phyloP scores from a whole-genome alignment of 92 coral and sea anemone genomes.

The Scolanthus callimorphus region DNA sequence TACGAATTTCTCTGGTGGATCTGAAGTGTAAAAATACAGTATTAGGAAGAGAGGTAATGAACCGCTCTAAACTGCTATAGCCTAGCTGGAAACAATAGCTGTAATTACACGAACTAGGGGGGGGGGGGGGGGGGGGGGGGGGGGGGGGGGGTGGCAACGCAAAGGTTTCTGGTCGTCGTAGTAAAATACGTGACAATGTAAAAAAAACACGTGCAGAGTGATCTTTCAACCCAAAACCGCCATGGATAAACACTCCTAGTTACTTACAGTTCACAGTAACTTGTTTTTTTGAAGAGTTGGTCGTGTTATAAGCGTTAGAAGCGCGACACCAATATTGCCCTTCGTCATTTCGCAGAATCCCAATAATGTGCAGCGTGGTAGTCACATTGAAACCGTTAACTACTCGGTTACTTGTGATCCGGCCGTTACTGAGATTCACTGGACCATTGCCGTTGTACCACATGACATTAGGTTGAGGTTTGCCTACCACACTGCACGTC shows the following conservation, averaged over 20 bases:
- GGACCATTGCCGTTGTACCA: slow-evolving; percentile 12
- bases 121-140: no score
- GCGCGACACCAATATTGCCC: slow-evolving; percentile 33
- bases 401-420: slow-evolving; percentile 7
- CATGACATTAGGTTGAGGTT: background rate
- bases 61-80: no score
- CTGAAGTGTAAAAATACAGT: no score
- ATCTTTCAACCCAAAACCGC: background rate
- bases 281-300: slow-evolving; percentile 1
- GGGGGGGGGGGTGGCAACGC: no score
- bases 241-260: background rate
- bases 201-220: no score
- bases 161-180: no score
- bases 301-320: slow-evolving; percentile 5
- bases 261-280: slow-evolving; percentile 30
- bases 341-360: slow-evolving; percentile 25
- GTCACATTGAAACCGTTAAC: background rate
- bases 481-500: slow-evolving; percentile 3
- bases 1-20: no score
- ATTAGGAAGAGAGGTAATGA: no score
- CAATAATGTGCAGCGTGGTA: slow-evolving; percentile 32
- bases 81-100: no score
- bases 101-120: background rate
- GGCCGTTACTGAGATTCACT: background rate
- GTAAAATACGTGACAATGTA: no score